Base-by-base conservation (phyloP, 2,113 vertebrate species). In the Zosterops japonicus region DNA sequence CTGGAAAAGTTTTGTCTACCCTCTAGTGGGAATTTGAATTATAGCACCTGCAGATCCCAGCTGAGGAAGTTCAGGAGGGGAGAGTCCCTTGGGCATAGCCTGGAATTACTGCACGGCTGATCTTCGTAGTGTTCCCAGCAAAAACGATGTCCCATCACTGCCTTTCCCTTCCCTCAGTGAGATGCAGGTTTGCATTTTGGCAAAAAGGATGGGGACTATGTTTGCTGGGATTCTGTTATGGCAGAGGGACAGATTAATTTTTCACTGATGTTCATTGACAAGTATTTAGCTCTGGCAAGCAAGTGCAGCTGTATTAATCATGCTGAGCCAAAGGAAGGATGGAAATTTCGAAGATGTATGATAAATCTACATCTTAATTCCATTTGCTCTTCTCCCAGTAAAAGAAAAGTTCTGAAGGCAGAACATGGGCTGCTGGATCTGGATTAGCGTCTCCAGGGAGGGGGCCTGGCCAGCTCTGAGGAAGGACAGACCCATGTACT, bases 1-100 rank as follows among this genome's bases (percentile, higher is more conserved):
- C 57, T 88, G 71, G n/a, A 41, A 96, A 55, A 85, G 95, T 83
- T 96, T 96, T 85, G 90, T 53, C 12, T 87, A 77, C 97, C 97
- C 97, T 97, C 98, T 98, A 96, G 97, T 90, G 98, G 97, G 67
- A 80, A 50, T 88, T 87, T 49, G 28, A 42, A 80, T 89, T 86
- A 64, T 11, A 71, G 74, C 83, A 84, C 44, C 53, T 52, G 64
- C 53, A 31, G 49, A 61, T 39, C 46, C 18, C 21, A 20, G 24
- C 31, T 61, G n/a, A 0, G 0, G 20, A 14, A 61, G 21, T 3
- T 3, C 0, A 0, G 27, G 31, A n/a, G 9, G 29, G 33, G 53
- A 14, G 55, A 15, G 16, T n/a, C 17, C 39, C 21, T 35, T 3
- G 28, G 36, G 41, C 13, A 42, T 9, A 71, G 31, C 49, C 41